Evolutionary conservation across 2,113 vertebrate genomes (phyloP), one percentile per base, ranked within the genome.

Genomic region (Chloropsis hardwickii): DNA sequence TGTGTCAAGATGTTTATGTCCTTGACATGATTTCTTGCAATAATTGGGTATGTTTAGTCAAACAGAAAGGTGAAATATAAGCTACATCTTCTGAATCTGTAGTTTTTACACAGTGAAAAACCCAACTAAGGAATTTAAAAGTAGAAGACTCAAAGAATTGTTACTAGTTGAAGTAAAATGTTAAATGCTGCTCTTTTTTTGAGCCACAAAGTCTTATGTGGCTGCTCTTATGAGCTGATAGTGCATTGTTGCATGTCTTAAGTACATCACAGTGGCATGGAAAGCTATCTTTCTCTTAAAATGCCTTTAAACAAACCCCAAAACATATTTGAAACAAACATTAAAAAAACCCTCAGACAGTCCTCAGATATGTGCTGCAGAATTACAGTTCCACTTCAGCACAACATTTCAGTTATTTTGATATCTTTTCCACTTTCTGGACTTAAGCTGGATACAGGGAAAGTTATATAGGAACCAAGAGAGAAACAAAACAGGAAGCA

Each of bases 201-300:
- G 61, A 60, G 31, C 11, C 8, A 56, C 28, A 64, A 56, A 58
- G 27, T 62, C 7, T 58, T 45, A 40, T 11, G 28, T 37, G 18
- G 4, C 23, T 64, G 19, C 19, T 91, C 4, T 72, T 76, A 60
- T 53, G 25, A 81, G 3, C 14, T 60, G 27, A 71, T 22, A 40
- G 8, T 17, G 11, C 47, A 60, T 35, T 70, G 6, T 60, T 69
- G 54, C 24, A 66, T 1, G 0, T 31, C 20, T 8, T 23, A 66
- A 70, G 39, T 18, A 69, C 40, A 69, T 33, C n/a, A 60, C 2
- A 21, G 45, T 37, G 21, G 5, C 0, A 0, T n/a, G 45, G 58
- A 81, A 85, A 71, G 6, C 7, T 81, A 24, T 37, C 19, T 74
- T 76, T 70, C 50, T 76, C 17, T 40, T 60, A 57, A 84, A 86